Percentiles rank a stretch among this genome's conserved stretches.
These are phyloP conservation scores for Antedon bifida DNA, from an alignment of 35 echinoderm and acorn worm genomes.

Conservation along the genomic window DNA sequence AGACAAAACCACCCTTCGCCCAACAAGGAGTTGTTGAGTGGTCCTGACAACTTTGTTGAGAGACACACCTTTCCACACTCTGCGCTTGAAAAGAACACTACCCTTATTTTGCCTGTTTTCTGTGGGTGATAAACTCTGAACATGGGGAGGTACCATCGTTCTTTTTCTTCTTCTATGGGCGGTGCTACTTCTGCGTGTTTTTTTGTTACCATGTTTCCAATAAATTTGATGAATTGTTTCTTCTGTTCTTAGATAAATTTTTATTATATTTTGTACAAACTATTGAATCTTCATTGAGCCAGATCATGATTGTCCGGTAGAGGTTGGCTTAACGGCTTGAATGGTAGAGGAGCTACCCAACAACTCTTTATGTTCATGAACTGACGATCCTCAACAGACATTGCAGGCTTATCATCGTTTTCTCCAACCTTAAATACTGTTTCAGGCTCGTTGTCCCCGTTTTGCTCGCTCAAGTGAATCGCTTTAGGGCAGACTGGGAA, in stretches of 20 bases:
- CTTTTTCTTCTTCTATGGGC: background rate
- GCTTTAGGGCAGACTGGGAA: no score
- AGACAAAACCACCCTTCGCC: background rate
- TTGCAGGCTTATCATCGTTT: no score
- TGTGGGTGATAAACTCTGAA: background rate
- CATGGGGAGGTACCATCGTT: background rate
- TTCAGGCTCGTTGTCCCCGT: no score
- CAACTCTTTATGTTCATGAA: background rate
- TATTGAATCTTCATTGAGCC: background rate
- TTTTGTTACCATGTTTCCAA: background rate
- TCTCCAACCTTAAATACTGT: no score
- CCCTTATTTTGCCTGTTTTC: background rate
- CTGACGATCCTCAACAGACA: no score
- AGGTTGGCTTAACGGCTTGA: background rate
- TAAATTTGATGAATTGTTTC: no score
- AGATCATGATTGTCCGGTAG: background rate
- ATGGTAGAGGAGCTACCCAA: background rate
- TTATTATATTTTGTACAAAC: no score
- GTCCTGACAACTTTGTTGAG: background rate
- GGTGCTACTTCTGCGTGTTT: background rate
- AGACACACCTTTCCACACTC: conserved; percentile 4
- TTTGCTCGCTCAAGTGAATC: no score
- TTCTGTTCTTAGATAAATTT: no score
- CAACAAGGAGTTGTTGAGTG: background rate
- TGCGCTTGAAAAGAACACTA: conserved; percentile 3